Percentiles rank a stretch among this genome's conserved stretches.
Evolutionary conservation across 2,888 invertebrate species (phyloP).

Genomic region (Meiosimyza platycephala): DNA sequence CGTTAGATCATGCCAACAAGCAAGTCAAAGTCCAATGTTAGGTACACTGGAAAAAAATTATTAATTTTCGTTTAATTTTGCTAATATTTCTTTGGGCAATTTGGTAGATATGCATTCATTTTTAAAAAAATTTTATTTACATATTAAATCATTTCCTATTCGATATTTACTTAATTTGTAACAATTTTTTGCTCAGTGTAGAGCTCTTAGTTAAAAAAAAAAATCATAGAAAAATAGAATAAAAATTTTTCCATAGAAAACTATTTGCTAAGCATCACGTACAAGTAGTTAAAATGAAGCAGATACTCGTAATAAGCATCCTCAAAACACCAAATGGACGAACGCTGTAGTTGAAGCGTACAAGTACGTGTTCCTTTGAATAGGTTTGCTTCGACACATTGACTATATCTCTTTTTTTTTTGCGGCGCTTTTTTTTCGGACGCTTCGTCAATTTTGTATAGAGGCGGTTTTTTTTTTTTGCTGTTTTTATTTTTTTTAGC

Average conservation of each 20-base stretch:
- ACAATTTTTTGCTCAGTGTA: background rate
- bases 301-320: conserved; percentile 29
- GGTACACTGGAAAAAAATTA: conserved; percentile 1
- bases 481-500: conserved; percentile 3
- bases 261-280: conserved; percentile 28
- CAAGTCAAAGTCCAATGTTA: background rate
- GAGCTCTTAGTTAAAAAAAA: too few relatives aligned
- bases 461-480: background rate
- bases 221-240: too few relatives aligned
- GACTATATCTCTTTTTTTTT: too few relatives aligned
- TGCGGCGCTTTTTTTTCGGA: background rate
- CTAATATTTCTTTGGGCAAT: too few relatives aligned
- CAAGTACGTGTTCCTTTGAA: conserved; percentile 32
- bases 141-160: too few relatives aligned
- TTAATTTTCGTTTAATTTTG: too few relatives aligned
- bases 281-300: conserved; percentile 35
- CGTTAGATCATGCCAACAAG: too few relatives aligned
- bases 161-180: too few relatives aligned
- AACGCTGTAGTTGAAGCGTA: conserved; percentile 13
- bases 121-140: too few relatives aligned
- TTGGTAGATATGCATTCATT: too few relatives aligned
- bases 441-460: background rate
- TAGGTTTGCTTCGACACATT: background rate
- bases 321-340: conserved; percentile 23
- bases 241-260: background rate